These are phyloP conservation scores for Oophaga pumilio DNA, from an alignment of 2,113 vertebrate genomes.

Conservation along the genomic window DNA sequence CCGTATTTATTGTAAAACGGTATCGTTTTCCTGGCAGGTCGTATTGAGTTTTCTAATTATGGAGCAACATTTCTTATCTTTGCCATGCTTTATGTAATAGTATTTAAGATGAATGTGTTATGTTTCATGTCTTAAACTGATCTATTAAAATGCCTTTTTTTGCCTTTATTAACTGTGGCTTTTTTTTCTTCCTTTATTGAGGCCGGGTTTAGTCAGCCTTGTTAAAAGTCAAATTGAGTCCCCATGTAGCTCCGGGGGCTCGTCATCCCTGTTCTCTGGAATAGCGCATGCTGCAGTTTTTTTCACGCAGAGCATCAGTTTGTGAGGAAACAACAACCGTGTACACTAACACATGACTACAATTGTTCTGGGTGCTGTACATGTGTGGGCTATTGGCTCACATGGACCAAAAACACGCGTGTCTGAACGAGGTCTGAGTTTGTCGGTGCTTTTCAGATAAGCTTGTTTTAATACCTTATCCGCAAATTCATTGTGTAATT, in stretches of 20 bases:
- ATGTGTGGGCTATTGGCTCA: too few species aligned
- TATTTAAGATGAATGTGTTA: slow-evolving; percentile 85
- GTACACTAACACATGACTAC: too few species aligned
- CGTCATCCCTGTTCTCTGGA: too few species aligned
- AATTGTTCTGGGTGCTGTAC: too few species aligned
- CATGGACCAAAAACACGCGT: too few species aligned
- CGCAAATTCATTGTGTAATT: not conserved
- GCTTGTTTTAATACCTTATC: not conserved
- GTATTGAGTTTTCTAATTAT: slow-evolving; percentile 84
- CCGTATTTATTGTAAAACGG: slow-evolving; percentile 82
- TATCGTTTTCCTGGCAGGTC: slow-evolving; percentile 77
- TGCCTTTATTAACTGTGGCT: slow-evolving; percentile 74
- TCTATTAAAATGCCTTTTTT: slow-evolving; percentile 79
- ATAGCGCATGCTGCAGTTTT: too few species aligned
- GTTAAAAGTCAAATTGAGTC: too few species aligned
- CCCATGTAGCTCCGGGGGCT: too few species aligned
- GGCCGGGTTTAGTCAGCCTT: too few species aligned
- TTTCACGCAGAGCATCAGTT: too few species aligned
- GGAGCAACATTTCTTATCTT: slow-evolving; percentile 78
- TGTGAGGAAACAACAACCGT: too few species aligned
- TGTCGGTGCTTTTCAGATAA: not conserved
- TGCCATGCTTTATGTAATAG: slow-evolving; percentile 81
- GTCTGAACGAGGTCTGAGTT: too few species aligned
- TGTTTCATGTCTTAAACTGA: slow-evolving; percentile 77
- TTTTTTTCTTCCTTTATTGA: not conserved